Base-by-base conservation (phyloP, 2,797 vertebrate genomes). In the Cyprinodon diabolis region DNA sequence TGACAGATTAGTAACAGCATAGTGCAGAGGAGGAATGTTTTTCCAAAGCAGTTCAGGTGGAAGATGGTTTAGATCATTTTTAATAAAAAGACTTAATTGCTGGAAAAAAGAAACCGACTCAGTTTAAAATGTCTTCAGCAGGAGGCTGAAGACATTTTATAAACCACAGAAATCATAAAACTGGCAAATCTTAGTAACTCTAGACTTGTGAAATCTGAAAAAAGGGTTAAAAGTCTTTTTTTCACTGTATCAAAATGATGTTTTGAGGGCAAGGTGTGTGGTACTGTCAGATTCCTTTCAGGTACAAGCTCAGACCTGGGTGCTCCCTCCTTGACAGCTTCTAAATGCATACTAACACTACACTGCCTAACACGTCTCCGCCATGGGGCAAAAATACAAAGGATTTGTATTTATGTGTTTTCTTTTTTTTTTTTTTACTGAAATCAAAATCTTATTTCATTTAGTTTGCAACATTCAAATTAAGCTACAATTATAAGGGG, bases 281-380 rank as follows among this genome's bases (percentile, higher is more conserved):
- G 79, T 77, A 85, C 74, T 63, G 68, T 74, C 51, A 80, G 83
- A 88, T 87, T 89, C 88, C 84, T 86, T 77, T 17, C 68, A 72
- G 78, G 71, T 86, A 81, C 90, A 91, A 88, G 90, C 90, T 91
- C 83, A 92, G 91, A 89, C 89, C 81, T 92, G 90, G 87, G 74
- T 77, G 69, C 78, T 80, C 65, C 35, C 37, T 85, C 88, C 78
- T 66, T 85, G 80, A 89, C 78, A 87, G 84, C 84, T 70, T 84
- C 73, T 82, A 60, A 87, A 85, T 78, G 68, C 75, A 78, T 35
- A 52, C 73, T 72, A 73, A 84, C 73, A 71, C 77, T 85, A 74
- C 43, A 77, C 62, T 63, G 69, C 40, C 1, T 56, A 75, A 75
- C 75, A 54, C 63, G 75, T 80, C 69, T 58, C 71, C 83, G 72